Percentiles rank a stretch among this genome's conserved stretches.
These are phyloP conservation scores for Malachius bipustulatus DNA, from an alignment of 2,888 invertebrate species.

Conservation along the genomic window DNA sequence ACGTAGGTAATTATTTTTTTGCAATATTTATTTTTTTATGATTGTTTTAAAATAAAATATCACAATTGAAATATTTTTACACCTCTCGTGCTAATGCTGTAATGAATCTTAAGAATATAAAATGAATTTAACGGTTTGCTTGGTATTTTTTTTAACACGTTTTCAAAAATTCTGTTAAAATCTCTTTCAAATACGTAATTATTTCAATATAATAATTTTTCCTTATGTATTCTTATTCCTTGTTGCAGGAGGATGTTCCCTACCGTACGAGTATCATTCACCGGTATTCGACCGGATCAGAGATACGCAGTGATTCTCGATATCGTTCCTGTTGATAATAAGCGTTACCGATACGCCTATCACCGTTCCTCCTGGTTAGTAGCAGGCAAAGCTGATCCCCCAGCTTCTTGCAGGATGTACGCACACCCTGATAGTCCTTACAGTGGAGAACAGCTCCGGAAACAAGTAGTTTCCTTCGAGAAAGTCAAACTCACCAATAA, in stretches of 20 bases:
- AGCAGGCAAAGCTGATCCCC: conserved; percentile 96
- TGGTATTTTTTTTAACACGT: no score
- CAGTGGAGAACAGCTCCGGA: conserved; percentile 87
- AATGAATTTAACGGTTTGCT: no score
- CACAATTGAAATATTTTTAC: no score
- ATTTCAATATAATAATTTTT: no score
- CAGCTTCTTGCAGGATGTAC: conserved; percentile 84
- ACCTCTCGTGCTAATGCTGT: no score
- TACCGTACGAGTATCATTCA: conserved; percentile 88
- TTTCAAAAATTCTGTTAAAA: no score
- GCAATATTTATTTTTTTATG: no score
- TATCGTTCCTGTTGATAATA: conserved; percentile 93
- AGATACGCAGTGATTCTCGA: conserved; percentile 90
- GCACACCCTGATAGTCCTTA: conserved; percentile 95
- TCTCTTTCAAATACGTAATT: no score
- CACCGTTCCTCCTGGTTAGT: conserved; percentile 97
- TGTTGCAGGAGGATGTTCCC: conserved; percentile 92
- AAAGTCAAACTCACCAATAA: conserved; percentile 98
- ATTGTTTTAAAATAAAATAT: no score
- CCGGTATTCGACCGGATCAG: conserved; percentile 67
- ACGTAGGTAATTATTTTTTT: no score
- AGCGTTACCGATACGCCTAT: conserved; percentile 95
- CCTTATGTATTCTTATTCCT: no score
- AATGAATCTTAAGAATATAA: no score
- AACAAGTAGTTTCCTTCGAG: conserved; percentile 96